Evolutionary conservation across 2,888 invertebrate genomes (phyloP).

Genomic region (Kryphioiulus occultus): DNA sequence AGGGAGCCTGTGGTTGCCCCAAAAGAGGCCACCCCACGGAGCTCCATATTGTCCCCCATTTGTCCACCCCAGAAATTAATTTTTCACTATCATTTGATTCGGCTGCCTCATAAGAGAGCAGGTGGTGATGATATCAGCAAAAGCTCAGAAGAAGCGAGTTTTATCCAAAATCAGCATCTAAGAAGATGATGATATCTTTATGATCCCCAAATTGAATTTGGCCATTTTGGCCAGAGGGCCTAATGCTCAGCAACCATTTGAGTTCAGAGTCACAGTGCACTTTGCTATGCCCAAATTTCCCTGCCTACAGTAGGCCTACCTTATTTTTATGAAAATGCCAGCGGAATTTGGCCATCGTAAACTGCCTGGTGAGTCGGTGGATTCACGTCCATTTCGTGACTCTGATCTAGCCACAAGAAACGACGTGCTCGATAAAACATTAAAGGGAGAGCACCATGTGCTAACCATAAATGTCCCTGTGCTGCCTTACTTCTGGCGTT

Average conservation of each 20-base stretch:
- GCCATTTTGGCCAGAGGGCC: not conserved
- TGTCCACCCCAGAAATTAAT: constrained; percentile 12
- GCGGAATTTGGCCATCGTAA: not conserved
- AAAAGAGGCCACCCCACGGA: not conserved
- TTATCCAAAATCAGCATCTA: not conserved
- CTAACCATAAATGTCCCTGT: not conserved
- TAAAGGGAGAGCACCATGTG: not conserved
- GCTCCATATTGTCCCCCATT: constrained; percentile 28
- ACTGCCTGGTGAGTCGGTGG: not conserved
- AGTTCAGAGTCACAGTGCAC: not conserved
- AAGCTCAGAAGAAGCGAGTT: not conserved
- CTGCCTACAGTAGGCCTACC: too few species aligned
- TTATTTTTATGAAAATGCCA: not conserved
- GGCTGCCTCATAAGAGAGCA: not conserved
- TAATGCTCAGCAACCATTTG: not conserved
- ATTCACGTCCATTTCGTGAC: too few species aligned
- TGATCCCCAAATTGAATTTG: not conserved
- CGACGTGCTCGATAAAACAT: not conserved
- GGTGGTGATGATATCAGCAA: constrained; percentile 1
- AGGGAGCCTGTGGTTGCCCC: not conserved
- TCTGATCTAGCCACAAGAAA: not conserved
- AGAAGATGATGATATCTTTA: constrained; percentile 3
- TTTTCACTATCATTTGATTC: not conserved
- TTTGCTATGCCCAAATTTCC: not conserved
- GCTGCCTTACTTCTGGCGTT: too few species aligned